These are phyloP conservation scores for Cabera pusaria DNA, from an alignment of 2,888 invertebrate species.

Conservation along the genomic window DNA sequence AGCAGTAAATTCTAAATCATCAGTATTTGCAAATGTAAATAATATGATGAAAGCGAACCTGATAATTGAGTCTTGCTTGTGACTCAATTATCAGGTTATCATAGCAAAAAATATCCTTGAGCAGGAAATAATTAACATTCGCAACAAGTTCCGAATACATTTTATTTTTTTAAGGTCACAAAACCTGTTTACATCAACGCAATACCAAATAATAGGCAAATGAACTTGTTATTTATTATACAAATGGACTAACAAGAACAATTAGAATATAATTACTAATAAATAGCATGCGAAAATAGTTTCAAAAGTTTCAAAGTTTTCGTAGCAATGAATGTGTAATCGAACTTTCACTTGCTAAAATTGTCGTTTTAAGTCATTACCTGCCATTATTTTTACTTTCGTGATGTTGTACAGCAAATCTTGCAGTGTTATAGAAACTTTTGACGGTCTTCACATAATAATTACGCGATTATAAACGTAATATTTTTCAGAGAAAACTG, in stretches of 20 bases:
- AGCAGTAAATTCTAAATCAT: too few relatives aligned
- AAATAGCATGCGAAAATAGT: too few relatives aligned
- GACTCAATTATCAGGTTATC: background rate
- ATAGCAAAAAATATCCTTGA: constrained; percentile 19
- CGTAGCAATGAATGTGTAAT: too few relatives aligned
- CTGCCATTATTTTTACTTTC: constrained; percentile 47
- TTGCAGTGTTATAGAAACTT: constrained; percentile 43
- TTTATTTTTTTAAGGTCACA: constrained; percentile 16
- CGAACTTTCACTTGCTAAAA: constrained; percentile 63
- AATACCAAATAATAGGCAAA: constrained; percentile 1
- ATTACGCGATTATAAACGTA: constrained; percentile 48
- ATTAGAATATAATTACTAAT: constrained; percentile 3
- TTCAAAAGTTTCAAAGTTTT: constrained; percentile 8
- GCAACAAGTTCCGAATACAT: constrained; percentile 16
- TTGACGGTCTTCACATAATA: constrained; percentile 50
- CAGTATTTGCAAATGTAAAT: too few relatives aligned
- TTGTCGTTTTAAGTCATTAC: constrained; percentile 40
- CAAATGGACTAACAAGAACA: too few relatives aligned
- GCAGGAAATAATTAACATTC: constrained; percentile 15
- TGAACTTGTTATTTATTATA: constrained; percentile 1
- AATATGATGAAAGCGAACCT: constrained; percentile 13
- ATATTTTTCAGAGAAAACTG: constrained; percentile 43
- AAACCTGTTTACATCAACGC: constrained; percentile 18
- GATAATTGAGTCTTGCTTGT: constrained; percentile 1
- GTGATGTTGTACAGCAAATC: constrained; percentile 50